Evolutionary conservation across 1,140 invertebrate genomes (phyloP), one percentile per base, ranked within the genome.

Genomic region (Sycophaga agraensis): DNA sequence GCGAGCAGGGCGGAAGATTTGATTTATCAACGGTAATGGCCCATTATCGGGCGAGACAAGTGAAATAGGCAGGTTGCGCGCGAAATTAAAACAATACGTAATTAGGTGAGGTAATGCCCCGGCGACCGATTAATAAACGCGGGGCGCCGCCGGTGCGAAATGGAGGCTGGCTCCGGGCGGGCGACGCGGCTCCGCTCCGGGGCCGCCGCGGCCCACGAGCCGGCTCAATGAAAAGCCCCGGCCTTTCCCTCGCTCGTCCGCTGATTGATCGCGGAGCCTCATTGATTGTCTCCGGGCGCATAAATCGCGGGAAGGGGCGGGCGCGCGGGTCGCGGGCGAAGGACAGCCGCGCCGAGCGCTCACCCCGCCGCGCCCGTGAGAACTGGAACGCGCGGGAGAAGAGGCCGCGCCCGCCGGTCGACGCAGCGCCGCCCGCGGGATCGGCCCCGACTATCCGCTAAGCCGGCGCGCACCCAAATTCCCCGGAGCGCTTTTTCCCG

Each of bases 31-130:
- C 17, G 19, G 39, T 39, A 28, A 37, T 26, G 7, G 3, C 9
- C 4, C 31, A 56, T 56, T 21, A 35, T 45, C 54, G 5, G 14
- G 16, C 16, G 17, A 14, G 12, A 14, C 26, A 16, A 48, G 24
- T 6, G 42, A 21, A 11, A 31, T 11, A 11, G 11, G 11, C 28
- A 11, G 28, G 11, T 31, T 6, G 28, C 43, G 26, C n/a, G 56
- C 21, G 11, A 59, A 50, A 59, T 50, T 49, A 59, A 59, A 59
- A 59, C 56, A 59, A 59, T 59, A 58, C 43, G 34, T 59, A 59
- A 59, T 59, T 59, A 59, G 56, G 35, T 42, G 56, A 39, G 35
- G 24, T 42, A 59, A 57, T 48, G n/a, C n/a, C 7, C 21, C 17
- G 8, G n/a, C 43, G 55, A 17, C n/a, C n/a, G n/a, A 51, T 57